Evolutionary conservation across 92 coral and sea anemone species (phyloP).

Genomic region (Parazoanthus swiftii): DNA sequence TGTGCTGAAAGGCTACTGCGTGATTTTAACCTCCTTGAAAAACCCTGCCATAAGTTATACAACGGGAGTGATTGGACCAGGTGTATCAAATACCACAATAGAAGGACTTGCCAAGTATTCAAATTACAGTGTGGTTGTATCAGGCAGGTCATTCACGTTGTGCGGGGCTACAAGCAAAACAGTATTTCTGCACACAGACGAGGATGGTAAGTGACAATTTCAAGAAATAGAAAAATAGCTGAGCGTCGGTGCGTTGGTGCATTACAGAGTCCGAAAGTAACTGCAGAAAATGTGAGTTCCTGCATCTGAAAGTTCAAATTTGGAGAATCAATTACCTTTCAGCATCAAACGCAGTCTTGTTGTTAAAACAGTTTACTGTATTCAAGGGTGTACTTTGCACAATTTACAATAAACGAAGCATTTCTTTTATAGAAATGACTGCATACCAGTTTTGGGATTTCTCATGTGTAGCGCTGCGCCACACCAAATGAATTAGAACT

Average conservation of each 20-base stretch:
- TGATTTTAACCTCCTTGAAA: not conserved
- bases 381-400: too few relatives aligned
- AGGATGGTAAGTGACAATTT: not conserved
- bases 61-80: not conserved
- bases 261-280: too few relatives aligned
- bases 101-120: not conserved
- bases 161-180: constrained; percentile 6
- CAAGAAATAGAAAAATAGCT: not conserved
- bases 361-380: too few relatives aligned
- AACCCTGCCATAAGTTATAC: not conserved
- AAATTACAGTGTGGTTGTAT: constrained; percentile 32
- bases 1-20: constrained; percentile 19
- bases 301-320: too few relatives aligned
- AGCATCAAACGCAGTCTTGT: too few relatives aligned
- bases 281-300: too few relatives aligned
- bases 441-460: too few relatives aligned
- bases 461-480: too few relatives aligned
- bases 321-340: too few relatives aligned
- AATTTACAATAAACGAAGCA: too few relatives aligned
- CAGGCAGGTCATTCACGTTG: not conserved
- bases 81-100: not conserved
- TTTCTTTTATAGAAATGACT: too few relatives aligned
- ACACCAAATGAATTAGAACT: too few relatives aligned
- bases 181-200: constrained; percentile 8
- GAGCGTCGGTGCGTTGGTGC: not conserved